Conservation (phyloP, 2,113 vertebrate species). For the Triplophysa siluroides region DNA sequence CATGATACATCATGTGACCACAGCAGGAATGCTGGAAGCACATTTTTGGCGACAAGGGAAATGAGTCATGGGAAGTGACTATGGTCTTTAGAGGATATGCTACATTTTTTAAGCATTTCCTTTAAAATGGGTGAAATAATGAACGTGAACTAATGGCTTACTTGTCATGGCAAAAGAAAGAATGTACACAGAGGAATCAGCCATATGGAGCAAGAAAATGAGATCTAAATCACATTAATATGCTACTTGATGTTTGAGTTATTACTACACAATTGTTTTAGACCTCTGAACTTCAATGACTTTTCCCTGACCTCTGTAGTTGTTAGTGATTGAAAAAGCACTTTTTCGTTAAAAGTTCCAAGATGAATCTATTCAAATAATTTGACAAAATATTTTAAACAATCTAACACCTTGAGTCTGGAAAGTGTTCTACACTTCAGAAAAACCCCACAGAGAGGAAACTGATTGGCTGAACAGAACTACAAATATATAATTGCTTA, state of each 20-base stretch:
- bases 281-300: too few relatives aligned
- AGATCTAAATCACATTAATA: constrained; percentile 1
- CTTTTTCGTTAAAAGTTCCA: too few relatives aligned
- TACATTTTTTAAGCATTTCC: constrained; percentile 23
- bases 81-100: constrained; percentile 35
- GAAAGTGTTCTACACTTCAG: too few relatives aligned
- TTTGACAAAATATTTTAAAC: too few relatives aligned
- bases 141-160: constrained; percentile 1
- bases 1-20: not conserved
- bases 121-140: constrained; percentile 29
- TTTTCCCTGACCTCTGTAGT: too few relatives aligned
- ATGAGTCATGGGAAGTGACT: constrained; percentile 53
- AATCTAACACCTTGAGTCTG: too few relatives aligned
- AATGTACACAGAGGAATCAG: constrained; percentile 20
- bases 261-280: not conserved
- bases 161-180: constrained; percentile 9
- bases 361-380: too few relatives aligned
- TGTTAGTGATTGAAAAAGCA: too few relatives aligned
- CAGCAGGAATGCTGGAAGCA: constrained; percentile 26
- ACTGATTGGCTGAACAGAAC: too few relatives aligned
- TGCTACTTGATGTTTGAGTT: not conserved
- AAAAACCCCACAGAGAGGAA: too few relatives aligned
- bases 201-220: constrained; percentile 22
- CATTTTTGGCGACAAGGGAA: constrained; percentile 37
- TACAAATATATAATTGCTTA: too few relatives aligned